Percentiles rank a stretch among this genome's conserved stretches.
These are phyloP conservation scores for Dendrocincla tyrannina DNA, from an alignment of 2,797 vertebrate genomes.

Conservation along the genomic window DNA sequence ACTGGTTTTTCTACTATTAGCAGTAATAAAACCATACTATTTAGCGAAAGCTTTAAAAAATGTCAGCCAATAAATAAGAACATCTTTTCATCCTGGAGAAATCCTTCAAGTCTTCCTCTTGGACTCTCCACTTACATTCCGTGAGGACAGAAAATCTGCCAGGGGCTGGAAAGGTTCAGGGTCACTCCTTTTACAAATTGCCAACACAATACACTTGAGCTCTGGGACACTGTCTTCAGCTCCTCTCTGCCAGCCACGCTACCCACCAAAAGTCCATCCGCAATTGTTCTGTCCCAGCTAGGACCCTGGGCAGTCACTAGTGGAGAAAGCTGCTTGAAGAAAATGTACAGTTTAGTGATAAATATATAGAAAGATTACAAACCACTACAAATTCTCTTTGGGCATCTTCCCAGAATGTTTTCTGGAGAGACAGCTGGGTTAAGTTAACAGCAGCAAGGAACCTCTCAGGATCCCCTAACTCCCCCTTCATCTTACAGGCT, in stretches of 20 bases:
- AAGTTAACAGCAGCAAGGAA: neutral
- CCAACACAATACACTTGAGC: neutral
- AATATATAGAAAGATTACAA: neutral
- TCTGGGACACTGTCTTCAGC: neutral
- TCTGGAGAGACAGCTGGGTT: neutral
- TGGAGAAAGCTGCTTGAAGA: neutral
- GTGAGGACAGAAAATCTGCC: neutral
- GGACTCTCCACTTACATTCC: neutral
- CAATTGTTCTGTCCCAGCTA: neutral
- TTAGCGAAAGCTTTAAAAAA: neutral
- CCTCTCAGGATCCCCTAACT: neutral
- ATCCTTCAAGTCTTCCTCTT: neutral
- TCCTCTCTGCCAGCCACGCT: neutral
- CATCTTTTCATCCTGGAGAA: neutral
- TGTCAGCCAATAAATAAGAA: neutral
- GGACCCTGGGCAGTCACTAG: neutral
- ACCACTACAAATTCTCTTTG: neutral
- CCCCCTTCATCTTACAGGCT: neutral
- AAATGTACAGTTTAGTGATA: neutral
- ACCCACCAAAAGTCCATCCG: neutral
- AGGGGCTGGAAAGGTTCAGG: neutral
- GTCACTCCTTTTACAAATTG: neutral
- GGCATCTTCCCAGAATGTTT: neutral
- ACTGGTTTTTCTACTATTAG: neutral
- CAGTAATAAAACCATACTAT: neutral